These are phyloP conservation scores for Genyomyrus donnyi DNA, from an alignment of 2,113 vertebrate genomes.

Conservation along the genomic window DNA sequence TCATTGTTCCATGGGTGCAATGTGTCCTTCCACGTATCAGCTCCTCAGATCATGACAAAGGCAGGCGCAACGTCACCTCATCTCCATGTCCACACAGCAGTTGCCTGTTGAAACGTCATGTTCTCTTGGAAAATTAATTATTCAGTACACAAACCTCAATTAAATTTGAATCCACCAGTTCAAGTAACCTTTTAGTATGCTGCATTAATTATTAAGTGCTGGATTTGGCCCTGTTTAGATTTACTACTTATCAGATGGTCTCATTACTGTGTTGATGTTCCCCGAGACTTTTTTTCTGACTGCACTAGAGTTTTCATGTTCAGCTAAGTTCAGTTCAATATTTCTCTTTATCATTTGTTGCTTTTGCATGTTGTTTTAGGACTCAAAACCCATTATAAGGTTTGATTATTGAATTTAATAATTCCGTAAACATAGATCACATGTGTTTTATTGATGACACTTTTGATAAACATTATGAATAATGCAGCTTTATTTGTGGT, in stretches of 20 bases:
- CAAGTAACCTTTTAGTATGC: conserved; percentile 62
- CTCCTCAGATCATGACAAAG: conserved; percentile 42
- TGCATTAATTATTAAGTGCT: conserved; percentile 57
- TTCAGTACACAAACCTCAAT: conserved; percentile 57
- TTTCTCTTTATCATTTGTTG: not conserved
- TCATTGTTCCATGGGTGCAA: conserved; percentile 46
- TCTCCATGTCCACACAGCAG: conserved; percentile 21
- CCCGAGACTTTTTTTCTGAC: not conserved
- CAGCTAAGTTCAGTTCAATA: not conserved
- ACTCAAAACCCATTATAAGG: not conserved
- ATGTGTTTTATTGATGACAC: not conserved
- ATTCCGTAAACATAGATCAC: not conserved
- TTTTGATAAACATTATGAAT: not conserved
- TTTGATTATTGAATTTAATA: not conserved
- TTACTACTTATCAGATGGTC: conserved; percentile 49
- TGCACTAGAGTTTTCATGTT: not conserved
- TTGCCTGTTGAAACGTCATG: conserved; percentile 42
- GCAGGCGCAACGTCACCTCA: conserved; percentile 29
- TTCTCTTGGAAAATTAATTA: conserved; percentile 61
- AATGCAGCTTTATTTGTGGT: not conserved
- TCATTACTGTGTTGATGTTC: conserved; percentile 40
- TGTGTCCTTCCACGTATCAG: conserved; percentile 35
- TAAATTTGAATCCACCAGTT: conserved; percentile 62
- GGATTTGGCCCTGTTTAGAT: conserved; percentile 60
- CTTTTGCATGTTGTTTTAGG: not conserved